phyloP scores from a whole-genome alignment of 2,888 invertebrate species.

The Euzetes globulus region DNA sequence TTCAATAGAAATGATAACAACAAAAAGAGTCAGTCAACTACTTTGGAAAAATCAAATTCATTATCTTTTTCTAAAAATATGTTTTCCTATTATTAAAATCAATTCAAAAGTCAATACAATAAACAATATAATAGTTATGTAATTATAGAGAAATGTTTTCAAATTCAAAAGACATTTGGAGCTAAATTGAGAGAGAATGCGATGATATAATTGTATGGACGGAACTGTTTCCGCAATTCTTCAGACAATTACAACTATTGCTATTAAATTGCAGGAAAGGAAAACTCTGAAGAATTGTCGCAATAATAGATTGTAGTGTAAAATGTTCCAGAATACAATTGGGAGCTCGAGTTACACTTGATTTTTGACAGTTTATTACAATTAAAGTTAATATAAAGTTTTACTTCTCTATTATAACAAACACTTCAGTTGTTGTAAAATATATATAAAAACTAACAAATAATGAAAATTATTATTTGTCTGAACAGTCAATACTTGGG shows the following conservation, averaged over 20 bases:
- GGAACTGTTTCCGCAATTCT: not conserved
- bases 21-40: not conserved
- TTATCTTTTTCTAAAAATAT: not conserved
- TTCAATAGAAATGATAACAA: not conserved
- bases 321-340: too few species aligned
- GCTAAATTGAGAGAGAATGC: not conserved
- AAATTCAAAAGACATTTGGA: not conserved
- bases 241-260: not conserved
- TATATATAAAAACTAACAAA: too few species aligned
- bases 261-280: not conserved
- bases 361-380: too few species aligned
- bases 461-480: too few species aligned
- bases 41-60: not conserved
- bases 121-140: not conserved
- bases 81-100: not conserved
- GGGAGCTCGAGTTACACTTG: too few species aligned
- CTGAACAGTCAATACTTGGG: too few species aligned
- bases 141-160: not conserved
- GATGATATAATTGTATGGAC: not conserved
- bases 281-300: not conserved
- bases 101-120: not conserved
- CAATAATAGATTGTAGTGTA: not conserved
- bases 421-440: too few species aligned
- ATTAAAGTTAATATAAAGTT: too few species aligned
- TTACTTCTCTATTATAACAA: too few species aligned